A percentile compares a stretch with the other conserved stretches of the same genome.
These are phyloP conservation scores for Autographa gamma DNA, from an alignment of 2,888 invertebrate species.

Conservation along the genomic window DNA sequence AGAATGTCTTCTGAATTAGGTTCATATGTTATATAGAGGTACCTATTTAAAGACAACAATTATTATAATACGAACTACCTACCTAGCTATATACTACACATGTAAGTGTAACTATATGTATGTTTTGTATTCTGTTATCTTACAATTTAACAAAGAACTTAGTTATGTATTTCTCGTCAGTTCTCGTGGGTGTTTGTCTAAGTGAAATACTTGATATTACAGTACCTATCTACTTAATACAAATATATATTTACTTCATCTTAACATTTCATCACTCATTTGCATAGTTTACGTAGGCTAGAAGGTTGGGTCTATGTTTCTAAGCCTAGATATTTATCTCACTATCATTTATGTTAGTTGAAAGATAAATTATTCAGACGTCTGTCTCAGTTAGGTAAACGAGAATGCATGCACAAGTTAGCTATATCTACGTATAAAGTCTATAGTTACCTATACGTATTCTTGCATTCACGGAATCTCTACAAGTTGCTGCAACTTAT, in stretches of 20 bases:
- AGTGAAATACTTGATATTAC: background rate
- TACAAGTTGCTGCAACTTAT: constrained; percentile 28
- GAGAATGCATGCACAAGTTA: constrained; percentile 5
- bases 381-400: constrained; percentile 35
- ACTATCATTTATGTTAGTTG: constrained; percentile 26
- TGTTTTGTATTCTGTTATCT: background rate
- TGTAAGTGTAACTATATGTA: no score
- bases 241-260: constrained; percentile 8
- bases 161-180: background rate
- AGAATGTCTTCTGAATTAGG: no score
- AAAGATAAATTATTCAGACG: constrained; percentile 40
- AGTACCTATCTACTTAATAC: background rate
- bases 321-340: constrained; percentile 2
- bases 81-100: no score
- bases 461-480: background rate
- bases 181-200: background rate
- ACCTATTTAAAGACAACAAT: background rate
- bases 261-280: constrained; percentile 17
- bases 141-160: background rate
- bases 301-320: background rate
- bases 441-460: constrained; percentile 10
- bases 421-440: constrained; percentile 18
- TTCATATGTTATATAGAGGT: no score
- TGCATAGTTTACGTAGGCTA: constrained; percentile 29
- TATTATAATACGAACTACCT: background rate